A percentile compares a stretch with the other conserved stretches of the same genome.
Evolutionary conservation across 64 coral and sea anemone genomes (phyloP).

Genomic region (Dendronephthya gigantea): DNA sequence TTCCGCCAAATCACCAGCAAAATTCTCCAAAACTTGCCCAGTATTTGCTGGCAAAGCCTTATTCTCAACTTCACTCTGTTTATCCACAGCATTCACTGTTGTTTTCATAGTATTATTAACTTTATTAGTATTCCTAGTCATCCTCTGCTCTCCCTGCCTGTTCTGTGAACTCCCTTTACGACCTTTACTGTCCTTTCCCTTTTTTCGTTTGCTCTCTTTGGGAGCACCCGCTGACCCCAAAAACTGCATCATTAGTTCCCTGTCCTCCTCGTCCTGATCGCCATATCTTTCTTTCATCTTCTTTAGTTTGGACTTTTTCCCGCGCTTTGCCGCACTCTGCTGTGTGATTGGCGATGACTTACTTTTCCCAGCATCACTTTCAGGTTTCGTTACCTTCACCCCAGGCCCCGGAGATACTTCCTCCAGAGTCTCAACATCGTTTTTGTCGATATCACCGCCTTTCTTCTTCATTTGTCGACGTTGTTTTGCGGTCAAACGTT

Average conservation of each 20-base stretch:
- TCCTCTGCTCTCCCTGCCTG: neutral
- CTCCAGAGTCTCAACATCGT: neutral
- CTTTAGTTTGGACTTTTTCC: slow-evolving; percentile 67
- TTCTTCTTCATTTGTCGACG: slow-evolving; percentile 29
- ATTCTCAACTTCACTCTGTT: neutral
- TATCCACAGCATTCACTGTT: neutral
- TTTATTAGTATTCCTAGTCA: neutral
- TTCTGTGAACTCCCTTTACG: neutral
- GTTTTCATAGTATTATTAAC: neutral
- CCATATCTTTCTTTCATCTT: slow-evolving; percentile 97
- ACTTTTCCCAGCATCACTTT: slow-evolving; percentile 5
- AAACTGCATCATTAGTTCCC: slow-evolving; percentile 84
- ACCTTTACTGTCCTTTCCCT: neutral
- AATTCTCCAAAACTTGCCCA: neutral
- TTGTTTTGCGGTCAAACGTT: slow-evolving; percentile 62
- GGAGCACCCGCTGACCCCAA: slow-evolving; percentile 32
- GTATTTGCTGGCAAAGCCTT: neutral
- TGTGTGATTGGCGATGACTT: neutral
- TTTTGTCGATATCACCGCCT: neutral
- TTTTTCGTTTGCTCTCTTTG: slow-evolving; percentile 11
- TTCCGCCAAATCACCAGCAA: neutral
- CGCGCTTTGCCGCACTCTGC: neutral
- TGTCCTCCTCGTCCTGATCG: slow-evolving; percentile 93
- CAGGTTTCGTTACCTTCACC: neutral
- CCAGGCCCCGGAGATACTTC: neutral